A percentile compares a stretch with the other conserved stretches of the same genome.
phyloP scores from a whole-genome alignment of 2,888 invertebrate genomes.

The Ormyrus nitidulus region DNA sequence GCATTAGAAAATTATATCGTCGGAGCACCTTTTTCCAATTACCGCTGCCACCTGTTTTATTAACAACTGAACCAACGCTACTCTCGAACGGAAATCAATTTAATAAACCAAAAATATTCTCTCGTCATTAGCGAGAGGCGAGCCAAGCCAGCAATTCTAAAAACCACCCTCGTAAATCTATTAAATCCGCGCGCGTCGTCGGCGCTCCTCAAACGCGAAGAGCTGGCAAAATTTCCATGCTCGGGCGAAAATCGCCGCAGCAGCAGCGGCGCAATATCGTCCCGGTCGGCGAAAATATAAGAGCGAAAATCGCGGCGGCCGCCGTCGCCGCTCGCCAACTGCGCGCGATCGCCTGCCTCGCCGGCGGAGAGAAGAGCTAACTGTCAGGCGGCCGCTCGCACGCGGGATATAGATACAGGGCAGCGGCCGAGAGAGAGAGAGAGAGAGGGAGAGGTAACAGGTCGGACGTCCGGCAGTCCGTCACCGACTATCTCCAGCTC shows the following conservation, averaged over 20 bases:
- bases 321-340: neutral
- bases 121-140: no score
- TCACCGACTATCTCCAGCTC: slow-evolving; percentile 68
- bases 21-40: no score
- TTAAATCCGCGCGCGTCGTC: no score
- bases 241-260: neutral
- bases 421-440: slow-evolving; percentile 54
- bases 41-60: no score
- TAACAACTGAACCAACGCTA: no score
- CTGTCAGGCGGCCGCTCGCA: slow-evolving; percentile 55
- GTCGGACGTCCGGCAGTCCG: slow-evolving; percentile 75
- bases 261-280: slow-evolving; percentile 56
- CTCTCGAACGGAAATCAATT: no score
- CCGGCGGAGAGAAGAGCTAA: neutral
- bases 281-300: slow-evolving; percentile 10
- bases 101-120: no score
- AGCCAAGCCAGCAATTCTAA: no score
- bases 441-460: slow-evolving; percentile 69
- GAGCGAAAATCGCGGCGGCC: neutral
- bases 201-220: no score
- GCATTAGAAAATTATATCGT: no score
- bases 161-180: no score
- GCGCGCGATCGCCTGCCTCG: slow-evolving; percentile 8
- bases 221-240: neutral
- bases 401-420: slow-evolving; percentile 60